Percentiles rank a stretch among this genome's conserved stretches.
phyloP scores from a whole-genome alignment of 2,888 invertebrate species.

The Acleris laterana region DNA sequence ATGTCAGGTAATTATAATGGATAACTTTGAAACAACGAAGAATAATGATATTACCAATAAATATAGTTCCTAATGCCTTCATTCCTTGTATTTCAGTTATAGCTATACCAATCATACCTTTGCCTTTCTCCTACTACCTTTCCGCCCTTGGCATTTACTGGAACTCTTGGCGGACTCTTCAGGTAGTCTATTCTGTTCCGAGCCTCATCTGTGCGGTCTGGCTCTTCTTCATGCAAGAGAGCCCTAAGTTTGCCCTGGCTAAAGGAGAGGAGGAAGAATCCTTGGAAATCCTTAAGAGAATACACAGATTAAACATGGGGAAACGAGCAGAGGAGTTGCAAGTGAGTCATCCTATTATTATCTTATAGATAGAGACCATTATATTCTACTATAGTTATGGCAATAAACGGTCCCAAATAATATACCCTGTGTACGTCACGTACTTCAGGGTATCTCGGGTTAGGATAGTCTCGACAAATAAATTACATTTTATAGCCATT shows the following conservation, averaged over 20 bases:
- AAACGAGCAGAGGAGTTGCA: slow-evolving; percentile 48
- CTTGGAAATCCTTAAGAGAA: slow-evolving; percentile 63
- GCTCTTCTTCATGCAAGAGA: slow-evolving; percentile 87
- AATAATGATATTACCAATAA: no score
- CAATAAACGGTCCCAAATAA: no score
- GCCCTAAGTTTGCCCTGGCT: slow-evolving; percentile 88
- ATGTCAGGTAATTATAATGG: slow-evolving; percentile 58
- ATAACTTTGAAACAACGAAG: no score
- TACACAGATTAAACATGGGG: slow-evolving; percentile 60
- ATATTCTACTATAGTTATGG: no score
- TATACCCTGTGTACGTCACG: no score
- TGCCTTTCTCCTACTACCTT: slow-evolving; percentile 65
- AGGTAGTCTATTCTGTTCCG: slow-evolving; percentile 86
- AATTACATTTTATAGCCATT: no score
- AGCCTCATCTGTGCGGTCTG: slow-evolving; percentile 84
- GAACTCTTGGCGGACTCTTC: slow-evolving; percentile 89
- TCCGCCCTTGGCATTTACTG: slow-evolving; percentile 78
- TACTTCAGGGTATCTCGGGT: no score
- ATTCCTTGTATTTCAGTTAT: slow-evolving; percentile 69
- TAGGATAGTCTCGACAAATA: no score
- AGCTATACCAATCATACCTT: slow-evolving; percentile 87
- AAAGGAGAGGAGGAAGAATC: slow-evolving; percentile 84
- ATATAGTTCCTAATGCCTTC: neutral
- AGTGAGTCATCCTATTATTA: slow-evolving; percentile 46
- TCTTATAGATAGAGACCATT: no score